These are phyloP conservation scores for Myotis daubentonii DNA, from an alignment of 2,797 vertebrate species.

Conservation along the genomic window DNA sequence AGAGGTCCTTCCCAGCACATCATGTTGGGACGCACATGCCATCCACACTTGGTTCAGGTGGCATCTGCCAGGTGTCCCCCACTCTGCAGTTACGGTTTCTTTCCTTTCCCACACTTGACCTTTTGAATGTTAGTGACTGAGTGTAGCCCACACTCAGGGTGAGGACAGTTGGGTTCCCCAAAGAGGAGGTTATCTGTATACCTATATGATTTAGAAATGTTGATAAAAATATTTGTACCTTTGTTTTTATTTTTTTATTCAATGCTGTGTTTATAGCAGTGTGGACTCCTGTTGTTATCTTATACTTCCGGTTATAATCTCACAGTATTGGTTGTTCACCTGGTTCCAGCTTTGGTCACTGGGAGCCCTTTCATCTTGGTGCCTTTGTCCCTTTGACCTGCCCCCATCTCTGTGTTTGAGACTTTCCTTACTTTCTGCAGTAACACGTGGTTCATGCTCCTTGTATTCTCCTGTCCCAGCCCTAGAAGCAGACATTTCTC, in stretches of 20 bases:
- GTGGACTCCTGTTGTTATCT: not conserved
- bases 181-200: not conserved
- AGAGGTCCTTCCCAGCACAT: too few species aligned
- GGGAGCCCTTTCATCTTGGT: rapidly evolving
- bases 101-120: not conserved
- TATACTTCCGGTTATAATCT: not conserved
- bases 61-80: too few species aligned
- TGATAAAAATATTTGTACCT: not conserved
- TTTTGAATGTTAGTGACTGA: not conserved
- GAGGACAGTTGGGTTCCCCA: not conserved
- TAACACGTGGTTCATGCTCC: not conserved
- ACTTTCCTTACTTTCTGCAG: not conserved
- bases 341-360: too few species aligned
- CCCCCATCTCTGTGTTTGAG: not conserved
- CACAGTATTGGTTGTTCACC: not conserved
- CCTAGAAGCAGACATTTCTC: not conserved
- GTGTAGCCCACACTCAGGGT: not conserved
- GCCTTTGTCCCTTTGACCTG: not conserved
- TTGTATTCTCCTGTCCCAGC: not conserved
- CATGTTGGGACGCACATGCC: rapidly evolving
- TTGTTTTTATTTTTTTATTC: not conserved
- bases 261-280: not conserved
- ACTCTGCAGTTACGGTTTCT: rapidly evolving
- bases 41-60: not conserved
- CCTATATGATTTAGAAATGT: not conserved